Base-by-base conservation (phyloP, 2,888 invertebrate species). In the Drosophila acutilabella region DNA sequence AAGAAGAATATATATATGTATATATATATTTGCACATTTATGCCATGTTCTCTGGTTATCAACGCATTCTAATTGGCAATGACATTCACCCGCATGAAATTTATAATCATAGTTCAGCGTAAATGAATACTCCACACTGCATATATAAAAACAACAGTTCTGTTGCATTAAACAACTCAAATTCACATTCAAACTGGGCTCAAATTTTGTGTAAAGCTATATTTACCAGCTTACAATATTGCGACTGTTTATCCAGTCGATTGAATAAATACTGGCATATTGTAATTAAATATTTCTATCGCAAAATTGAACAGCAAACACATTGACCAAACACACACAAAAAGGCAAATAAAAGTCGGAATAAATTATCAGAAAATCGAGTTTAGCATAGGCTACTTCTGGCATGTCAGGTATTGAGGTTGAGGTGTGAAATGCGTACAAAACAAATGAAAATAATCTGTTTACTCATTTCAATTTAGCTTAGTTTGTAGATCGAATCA, bases 201-300 rank as follows among this genome's bases (percentile, higher is more conserved):
- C 51, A 40, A 64, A 75, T 60, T 65, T 54, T 13, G 60, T 70
- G 48, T 18, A 52, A 75, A 68, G 33, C 16, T 47, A 50, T 64
- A 53, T 64, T 62, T 42, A 30, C 36, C 8, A 50, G 41, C 42
- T 38, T 51, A 23, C 14, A 66, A 30, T 33, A 36, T 13, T 36
- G n/a, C 42, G 42, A n/a, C 52, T 45, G 66, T 26, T 53, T 62
- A 51, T 45, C 36, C 16, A 44, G 66, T 67, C 68, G 64, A 76
- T 73, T 82, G 67, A 67, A 74, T 62, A 81, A 82, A 82, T 73
- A 85, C 30, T 56, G 56, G 64, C 40, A 70, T 58, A 71, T 84
- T 84, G 67, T 72, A 81, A 84, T 84, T 87, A 87, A 81, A 84
- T 87, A 83, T 76, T 84, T 74, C 67, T 62, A 74, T 71, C 51